A percentile compares a stretch with the other conserved stretches of the same genome.
These are phyloP conservation scores for Anarhynchus alexandrinus DNA, from an alignment of 2,113 vertebrate genomes.

Conservation along the genomic window DNA sequence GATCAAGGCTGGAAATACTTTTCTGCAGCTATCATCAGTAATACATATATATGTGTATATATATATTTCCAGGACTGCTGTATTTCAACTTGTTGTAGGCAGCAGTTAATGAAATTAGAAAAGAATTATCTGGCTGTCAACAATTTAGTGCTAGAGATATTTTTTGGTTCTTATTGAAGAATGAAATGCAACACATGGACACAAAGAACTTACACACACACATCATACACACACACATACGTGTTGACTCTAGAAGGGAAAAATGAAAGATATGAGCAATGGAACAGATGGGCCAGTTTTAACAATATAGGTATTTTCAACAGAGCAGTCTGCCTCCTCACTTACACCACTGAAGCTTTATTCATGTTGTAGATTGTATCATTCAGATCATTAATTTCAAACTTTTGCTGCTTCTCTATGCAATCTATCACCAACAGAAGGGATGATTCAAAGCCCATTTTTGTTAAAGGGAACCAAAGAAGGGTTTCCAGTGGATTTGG, in stretches of 20 bases:
- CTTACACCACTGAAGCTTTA: not conserved
- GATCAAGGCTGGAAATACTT: not conserved
- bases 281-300: not conserved
- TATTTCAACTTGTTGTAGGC: not conserved
- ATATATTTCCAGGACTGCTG: not conserved
- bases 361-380: not conserved
- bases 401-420: not conserved
- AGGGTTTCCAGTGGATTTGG: not conserved
- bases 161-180: not conserved
- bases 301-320: not conserved
- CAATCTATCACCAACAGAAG: not conserved
- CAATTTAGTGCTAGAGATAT: not conserved
- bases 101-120: not conserved
- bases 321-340: not conserved
- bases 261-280: not conserved
- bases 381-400: not conserved
- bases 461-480: not conserved
- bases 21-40: not conserved
- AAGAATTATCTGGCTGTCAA: not conserved
- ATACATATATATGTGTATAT: not conserved
- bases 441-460: not conserved
- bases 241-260: not conserved
- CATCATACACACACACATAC: no score
- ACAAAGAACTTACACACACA: not conserved
- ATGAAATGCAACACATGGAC: not conserved